phyloP scores from a whole-genome alignment of 2,888 invertebrate genomes.

The Leuctra nigra region DNA sequence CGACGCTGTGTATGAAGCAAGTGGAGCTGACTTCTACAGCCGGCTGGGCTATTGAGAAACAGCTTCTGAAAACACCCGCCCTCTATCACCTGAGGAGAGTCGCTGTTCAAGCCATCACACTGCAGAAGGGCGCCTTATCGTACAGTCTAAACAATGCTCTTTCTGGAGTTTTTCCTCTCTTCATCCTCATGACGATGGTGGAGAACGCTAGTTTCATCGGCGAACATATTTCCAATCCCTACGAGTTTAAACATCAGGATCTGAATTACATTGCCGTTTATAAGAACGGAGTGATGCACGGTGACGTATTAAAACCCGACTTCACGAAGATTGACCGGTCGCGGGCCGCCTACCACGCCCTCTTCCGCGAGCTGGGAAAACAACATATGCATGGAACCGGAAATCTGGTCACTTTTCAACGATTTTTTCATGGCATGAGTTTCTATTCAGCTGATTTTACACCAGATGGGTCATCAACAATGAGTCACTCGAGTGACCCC shows the following conservation, averaged over 20 bases:
- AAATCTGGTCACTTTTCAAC: background rate
- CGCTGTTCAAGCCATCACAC: background rate
- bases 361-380: background rate
- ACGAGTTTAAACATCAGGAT: background rate
- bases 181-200: background rate
- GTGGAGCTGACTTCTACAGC: background rate
- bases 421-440: background rate
- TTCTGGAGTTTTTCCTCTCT: background rate
- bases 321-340: background rate
- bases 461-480: background rate
- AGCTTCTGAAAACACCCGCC: background rate
- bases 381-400: background rate
- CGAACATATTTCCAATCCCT: background rate
- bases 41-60: background rate
- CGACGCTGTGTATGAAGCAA: background rate
- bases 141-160: background rate
- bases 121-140: background rate
- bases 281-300: background rate
- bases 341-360: background rate
- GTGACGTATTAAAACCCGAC: background rate
- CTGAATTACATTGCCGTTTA: background rate
- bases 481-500: background rate
- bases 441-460: background rate
- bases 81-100: background rate
- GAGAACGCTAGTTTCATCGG: background rate